phyloP scores from a whole-genome alignment of 1,140 invertebrate species.

The Chrysomallon squamiferum region DNA sequence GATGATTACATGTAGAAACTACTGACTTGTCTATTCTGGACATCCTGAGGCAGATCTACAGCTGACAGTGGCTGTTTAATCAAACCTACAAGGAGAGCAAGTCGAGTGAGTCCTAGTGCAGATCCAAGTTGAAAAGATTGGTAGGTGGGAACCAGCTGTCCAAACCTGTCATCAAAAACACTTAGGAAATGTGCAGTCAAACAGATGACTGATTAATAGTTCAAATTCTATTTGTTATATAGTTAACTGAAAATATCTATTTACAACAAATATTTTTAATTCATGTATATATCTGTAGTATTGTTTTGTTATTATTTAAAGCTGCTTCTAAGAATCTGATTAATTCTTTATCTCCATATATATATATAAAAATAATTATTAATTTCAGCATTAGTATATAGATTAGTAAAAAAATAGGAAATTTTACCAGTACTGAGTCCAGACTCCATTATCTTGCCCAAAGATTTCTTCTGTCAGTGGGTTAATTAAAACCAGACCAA shows the following conservation, averaged over 20 bases:
- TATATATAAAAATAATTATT: no score
- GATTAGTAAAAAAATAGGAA: no score
- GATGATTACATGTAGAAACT: no score
- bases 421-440: constrained; percentile 58
- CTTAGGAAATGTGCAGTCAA: not conserved
- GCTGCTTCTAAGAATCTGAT: no score
- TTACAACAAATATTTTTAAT: no score
- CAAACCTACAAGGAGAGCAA: constrained; percentile 51
- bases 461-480: constrained; percentile 58
- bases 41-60: constrained; percentile 31
- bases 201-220: no score
- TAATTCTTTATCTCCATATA: no score
- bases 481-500: constrained; percentile 57
- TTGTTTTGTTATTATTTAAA: no score
- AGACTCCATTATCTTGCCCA: constrained; percentile 47
- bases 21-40: constrained; percentile 56
- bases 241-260: no score
- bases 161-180: constrained; percentile 53
- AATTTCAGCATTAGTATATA: no score
- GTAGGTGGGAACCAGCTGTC: constrained; percentile 56
- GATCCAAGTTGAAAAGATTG: constrained; percentile 60
- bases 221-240: no score
- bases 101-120: constrained; percentile 53
- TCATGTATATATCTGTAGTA: no score
- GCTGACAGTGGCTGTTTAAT: constrained; percentile 50